Base-by-base conservation (phyloP, 2,113 vertebrate genomes). In the Tursiops truncatus region DNA sequence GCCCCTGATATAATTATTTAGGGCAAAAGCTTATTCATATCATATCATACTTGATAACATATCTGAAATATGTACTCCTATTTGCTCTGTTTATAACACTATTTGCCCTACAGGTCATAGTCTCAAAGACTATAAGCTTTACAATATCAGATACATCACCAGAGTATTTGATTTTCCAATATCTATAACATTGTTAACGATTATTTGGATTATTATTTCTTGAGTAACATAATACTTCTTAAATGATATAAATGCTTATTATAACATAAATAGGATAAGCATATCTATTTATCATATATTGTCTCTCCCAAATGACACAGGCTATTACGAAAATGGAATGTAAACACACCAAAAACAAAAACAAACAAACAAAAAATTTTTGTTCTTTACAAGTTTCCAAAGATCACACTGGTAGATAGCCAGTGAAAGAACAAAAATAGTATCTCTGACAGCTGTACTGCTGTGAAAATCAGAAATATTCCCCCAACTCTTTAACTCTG, bases 201-300 rank as follows among this genome's bases (percentile, higher is more conserved):
- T 89, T 68, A 97, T 92, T 91, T 84, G 79, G 18, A 47, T 83
- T 84, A 95, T 96, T 87, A 81, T 26, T 41, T 93, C 26, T 90
- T 92, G 56, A 71, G 23, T 62, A 50, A 91, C 73, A 50, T 41
- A 84, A 85, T 76, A 63, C 79, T 87, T 92, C 50, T 65, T 93
- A 44, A 92, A 83, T 71, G 62, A 90, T 67, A 79, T 80, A 62
- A 74, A 93, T 68, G 41, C 41, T 63, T 91, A 44, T 8, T 79
- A 25, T 53, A 65, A 25, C 12, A 65, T 74, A 95, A 97, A 79
- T 53, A 96, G 15, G 3, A 60, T 25, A 88, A 8, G 21, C 8
- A 79, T 93, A 93, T 56, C 25, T 62, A 83, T 76, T 76, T 71
- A 88, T 88, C 82, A 91, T 92, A 70, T 13, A 50, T 53, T 89